These are phyloP conservation scores for Bathynomus jamesi DNA, from an alignment of 1,140 invertebrate species.

Conservation along the genomic window DNA sequence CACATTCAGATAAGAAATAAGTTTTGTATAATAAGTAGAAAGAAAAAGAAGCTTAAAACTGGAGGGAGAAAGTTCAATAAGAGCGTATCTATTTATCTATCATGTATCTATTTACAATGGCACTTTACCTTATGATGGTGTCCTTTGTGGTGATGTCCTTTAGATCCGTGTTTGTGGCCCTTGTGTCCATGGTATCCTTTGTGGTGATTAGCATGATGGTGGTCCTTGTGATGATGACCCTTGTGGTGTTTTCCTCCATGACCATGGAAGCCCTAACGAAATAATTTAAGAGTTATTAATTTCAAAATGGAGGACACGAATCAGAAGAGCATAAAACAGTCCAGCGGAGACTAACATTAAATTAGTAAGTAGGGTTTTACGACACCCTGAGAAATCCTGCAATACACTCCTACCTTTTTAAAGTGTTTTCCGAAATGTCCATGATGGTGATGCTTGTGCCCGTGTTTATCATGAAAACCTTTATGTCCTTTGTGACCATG, in stretches of 20 bases:
- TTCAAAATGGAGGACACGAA: not conserved
- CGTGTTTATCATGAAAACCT: conserved; percentile 22
- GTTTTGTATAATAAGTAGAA: too few relatives aligned
- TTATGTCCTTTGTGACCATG: conserved; percentile 26
- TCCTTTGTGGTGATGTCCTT: conserved; percentile 33
- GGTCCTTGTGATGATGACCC: conserved; percentile 20
- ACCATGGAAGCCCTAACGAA: conserved; percentile 10
- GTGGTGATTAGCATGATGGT: conserved; percentile 12
- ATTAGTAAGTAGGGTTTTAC: not conserved
- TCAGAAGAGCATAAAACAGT: not conserved
- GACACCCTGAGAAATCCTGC: not conserved
- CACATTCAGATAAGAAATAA: too few relatives aligned
- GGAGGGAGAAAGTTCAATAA: too few relatives aligned
- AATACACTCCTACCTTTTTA: conserved; percentile 3
- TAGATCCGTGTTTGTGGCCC: conserved; percentile 29
- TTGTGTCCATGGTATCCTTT: conserved; percentile 22
- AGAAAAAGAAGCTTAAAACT: too few relatives aligned
- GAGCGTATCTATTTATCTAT: too few relatives aligned
- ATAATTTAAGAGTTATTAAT: not conserved
- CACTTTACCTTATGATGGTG: conserved; percentile 17
- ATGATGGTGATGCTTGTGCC: conserved; percentile 18
- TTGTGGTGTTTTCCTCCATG: conserved; percentile 8
- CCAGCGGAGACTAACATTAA: not conserved
- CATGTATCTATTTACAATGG: too few relatives aligned
- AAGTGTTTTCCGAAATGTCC: conserved; percentile 16